phyloP scores from a whole-genome alignment of 2,797 vertebrate genomes.

The Mastacembelus armatus region DNA sequence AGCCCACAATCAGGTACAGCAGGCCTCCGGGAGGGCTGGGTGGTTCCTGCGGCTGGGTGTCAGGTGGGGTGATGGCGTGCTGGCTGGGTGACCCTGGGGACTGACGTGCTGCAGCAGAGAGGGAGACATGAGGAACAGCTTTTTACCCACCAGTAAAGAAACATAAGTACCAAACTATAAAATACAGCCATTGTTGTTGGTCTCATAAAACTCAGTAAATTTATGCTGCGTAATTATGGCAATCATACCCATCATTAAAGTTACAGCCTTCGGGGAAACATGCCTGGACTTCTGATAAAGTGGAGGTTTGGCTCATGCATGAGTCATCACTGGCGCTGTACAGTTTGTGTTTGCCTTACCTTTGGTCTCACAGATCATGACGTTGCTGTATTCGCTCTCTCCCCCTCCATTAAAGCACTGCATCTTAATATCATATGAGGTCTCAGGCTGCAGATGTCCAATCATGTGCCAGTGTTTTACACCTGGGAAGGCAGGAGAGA shows the following conservation, averaged over 20 bases:
- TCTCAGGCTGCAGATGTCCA: conserved; percentile 92
- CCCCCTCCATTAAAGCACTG: conserved; percentile 94
- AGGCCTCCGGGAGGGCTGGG: conserved; percentile 77
- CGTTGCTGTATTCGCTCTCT: conserved; percentile 95
- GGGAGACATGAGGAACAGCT: conserved; percentile 24
- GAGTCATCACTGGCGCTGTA: conserved; percentile 18
- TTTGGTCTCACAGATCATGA: conserved; percentile 98
- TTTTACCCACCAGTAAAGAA: conserved; percentile 15
- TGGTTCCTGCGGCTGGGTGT: conserved; percentile 72
- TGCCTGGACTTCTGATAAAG: conserved; percentile 50
- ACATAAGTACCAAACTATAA: conserved; percentile 37
- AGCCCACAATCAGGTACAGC: conserved; percentile 94
- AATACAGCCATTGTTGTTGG: conserved; percentile 56
- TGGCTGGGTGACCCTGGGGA: conserved; percentile 81
- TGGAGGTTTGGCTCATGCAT: conserved; percentile 5
- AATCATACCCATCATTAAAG: conserved; percentile 53
- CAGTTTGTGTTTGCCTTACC: conserved; percentile 80
- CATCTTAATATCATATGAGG: conserved; percentile 98
- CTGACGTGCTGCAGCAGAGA: conserved; percentile 85
- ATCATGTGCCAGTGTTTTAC: conserved; percentile 94
- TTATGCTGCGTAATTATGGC: conserved; percentile 61
- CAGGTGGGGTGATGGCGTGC: conserved; percentile 88
- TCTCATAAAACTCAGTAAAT: conserved; percentile 46
- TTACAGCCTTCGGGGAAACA: conserved; percentile 43
- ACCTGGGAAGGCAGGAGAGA: conserved; percentile 75